These are phyloP conservation scores for Bellardia bayeri DNA, from an alignment of 2,888 invertebrate species.

Conservation along the genomic window DNA sequence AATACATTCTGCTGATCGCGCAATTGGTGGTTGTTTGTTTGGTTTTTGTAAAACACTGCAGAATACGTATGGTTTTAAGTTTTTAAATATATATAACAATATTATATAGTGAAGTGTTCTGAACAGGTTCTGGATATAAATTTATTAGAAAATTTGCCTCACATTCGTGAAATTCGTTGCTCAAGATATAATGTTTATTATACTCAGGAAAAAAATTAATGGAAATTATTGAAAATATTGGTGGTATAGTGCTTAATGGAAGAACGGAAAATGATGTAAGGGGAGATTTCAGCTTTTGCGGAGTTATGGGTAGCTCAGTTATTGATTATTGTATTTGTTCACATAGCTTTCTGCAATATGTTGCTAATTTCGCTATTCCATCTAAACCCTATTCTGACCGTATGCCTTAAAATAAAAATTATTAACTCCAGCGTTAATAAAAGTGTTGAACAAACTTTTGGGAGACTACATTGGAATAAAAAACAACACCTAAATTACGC, in stretches of 20 bases:
- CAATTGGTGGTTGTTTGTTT: no score
- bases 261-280: slow-evolving; percentile 3
- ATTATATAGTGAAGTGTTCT: no score
- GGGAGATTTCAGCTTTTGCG: slow-evolving; percentile 15
- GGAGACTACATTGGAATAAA: slow-evolving; percentile 3
- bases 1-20: no score
- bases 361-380: neutral
- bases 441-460: neutral
- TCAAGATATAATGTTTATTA: slow-evolving; percentile 18
- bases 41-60: no score
- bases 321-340: slow-evolving; percentile 45
- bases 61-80: no score
- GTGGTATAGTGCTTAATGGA: slow-evolving; percentile 29
- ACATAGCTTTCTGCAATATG: neutral
- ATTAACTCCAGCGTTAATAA: neutral
- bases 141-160: neutral
- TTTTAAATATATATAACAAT: no score
- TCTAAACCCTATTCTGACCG: slow-evolving; percentile 18
- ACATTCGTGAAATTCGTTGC: neutral
- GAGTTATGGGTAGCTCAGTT: slow-evolving; percentile 13
- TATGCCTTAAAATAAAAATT: slow-evolving; percentile 14
- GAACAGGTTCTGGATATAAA: slow-evolving; percentile 8
- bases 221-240: slow-evolving; percentile 25
- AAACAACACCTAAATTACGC: neutral
- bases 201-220: slow-evolving; percentile 2